Evolutionary conservation across 2,888 invertebrate genomes (phyloP).

Genomic region (Drosophila phalerata): DNA sequence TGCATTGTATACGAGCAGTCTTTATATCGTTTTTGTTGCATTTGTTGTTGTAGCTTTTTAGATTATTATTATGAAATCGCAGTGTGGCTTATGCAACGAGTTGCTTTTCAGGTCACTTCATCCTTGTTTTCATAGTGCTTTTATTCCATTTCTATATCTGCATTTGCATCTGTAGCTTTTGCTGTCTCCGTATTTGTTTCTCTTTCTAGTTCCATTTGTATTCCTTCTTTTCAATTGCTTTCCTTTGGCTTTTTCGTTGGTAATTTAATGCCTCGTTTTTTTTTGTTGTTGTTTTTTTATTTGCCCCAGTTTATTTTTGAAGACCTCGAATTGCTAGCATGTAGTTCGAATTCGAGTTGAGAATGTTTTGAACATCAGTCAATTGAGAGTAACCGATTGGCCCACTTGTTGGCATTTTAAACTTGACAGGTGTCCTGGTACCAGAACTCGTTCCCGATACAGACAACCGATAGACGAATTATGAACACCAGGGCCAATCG

Average conservation of each 20-base stretch:
- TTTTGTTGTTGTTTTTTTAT: conserved; percentile 50
- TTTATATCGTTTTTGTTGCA: conserved; percentile 33
- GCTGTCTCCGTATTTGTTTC: conserved; percentile 22
- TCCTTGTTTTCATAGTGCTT: conserved; percentile 27
- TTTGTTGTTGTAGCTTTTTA: conserved; percentile 50
- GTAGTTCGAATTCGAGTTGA: conserved; percentile 1
- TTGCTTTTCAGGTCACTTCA: conserved; percentile 63
- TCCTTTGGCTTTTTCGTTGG: conserved; percentile 15
- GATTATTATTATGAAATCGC: conserved; percentile 57
- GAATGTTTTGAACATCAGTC: conserved; percentile 10
- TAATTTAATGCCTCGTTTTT: conserved; percentile 26
- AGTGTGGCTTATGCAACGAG: conserved; percentile 50
- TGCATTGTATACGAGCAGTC: conserved; percentile 40
- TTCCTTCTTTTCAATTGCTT: conserved; percentile 24
- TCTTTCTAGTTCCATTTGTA: conserved; percentile 7
- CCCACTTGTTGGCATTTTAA: conserved; percentile 18
- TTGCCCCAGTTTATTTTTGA: conserved; percentile 35
- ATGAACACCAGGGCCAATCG: conserved; percentile 90
- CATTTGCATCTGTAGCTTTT: conserved; percentile 12
- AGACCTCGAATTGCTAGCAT: background rate
- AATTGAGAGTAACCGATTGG: conserved; percentile 18
- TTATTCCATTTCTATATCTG: conserved; percentile 1
- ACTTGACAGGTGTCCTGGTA: conserved; percentile 89
- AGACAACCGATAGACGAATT: conserved; percentile 89
- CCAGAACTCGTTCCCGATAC: conserved; percentile 89